These are phyloP conservation scores for Desoria tigrina DNA, from an alignment of 2,888 invertebrate species.

Conservation along the genomic window DNA sequence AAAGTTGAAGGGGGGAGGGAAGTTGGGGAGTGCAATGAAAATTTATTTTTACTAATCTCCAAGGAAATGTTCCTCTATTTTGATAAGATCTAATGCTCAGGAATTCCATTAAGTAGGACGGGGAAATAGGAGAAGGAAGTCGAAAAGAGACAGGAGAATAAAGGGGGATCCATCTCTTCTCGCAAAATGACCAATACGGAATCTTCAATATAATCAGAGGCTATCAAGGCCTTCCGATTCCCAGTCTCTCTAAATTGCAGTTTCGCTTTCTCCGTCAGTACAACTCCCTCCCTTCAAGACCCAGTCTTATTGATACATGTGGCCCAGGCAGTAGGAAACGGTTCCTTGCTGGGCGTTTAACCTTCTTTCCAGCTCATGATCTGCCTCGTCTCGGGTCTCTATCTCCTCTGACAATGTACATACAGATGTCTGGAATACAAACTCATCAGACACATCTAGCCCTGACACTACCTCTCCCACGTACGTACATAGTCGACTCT, in stretches of 20 bases:
- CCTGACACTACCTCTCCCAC: too few relatives aligned
- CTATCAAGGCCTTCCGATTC: not conserved
- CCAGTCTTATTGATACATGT: not conserved
- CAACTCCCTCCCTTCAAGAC: conserved; percentile 8
- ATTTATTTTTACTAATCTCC: conserved; percentile 51
- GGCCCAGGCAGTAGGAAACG: too few relatives aligned
- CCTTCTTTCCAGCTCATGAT: too few relatives aligned
- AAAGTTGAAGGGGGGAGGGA: conserved; percentile 43
- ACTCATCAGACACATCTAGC: too few relatives aligned
- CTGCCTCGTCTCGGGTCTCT: too few relatives aligned
- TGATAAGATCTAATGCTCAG: conserved; percentile 32
- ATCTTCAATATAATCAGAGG: not conserved
- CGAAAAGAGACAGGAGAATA: conserved; percentile 11
- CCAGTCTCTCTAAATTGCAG: conserved; percentile 9
- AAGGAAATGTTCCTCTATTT: conserved; percentile 31
- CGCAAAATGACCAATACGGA: not conserved
- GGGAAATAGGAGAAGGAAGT: conserved; percentile 15
- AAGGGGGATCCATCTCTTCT: not conserved
- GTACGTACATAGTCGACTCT: too few relatives aligned
- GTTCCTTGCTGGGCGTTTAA: too few relatives aligned
- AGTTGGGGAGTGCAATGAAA: conserved; percentile 46
- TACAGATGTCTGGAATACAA: too few relatives aligned
- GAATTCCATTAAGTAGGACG: conserved; percentile 34
- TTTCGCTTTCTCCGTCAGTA: not conserved
- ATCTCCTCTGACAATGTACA: too few relatives aligned